These are phyloP conservation scores for Dipodomys merriami DNA, from an alignment of 2,113 vertebrate genomes.

Conservation along the genomic window DNA sequence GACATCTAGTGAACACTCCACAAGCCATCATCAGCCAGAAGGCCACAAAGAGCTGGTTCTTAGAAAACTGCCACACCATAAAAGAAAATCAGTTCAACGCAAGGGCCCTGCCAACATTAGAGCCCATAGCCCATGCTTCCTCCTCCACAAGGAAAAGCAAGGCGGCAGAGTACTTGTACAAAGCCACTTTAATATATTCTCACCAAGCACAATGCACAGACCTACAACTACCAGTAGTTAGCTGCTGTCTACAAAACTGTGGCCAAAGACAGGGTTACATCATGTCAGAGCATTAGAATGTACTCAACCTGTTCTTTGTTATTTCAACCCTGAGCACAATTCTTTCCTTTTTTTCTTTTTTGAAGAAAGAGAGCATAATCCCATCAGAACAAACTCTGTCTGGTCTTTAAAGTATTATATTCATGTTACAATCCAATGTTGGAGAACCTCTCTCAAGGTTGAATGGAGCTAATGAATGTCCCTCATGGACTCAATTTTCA, in stretches of 20 bases:
- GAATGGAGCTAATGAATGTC: neutral
- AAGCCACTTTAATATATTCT: neutral
- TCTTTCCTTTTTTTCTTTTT: neutral
- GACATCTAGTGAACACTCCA: too few relatives aligned
- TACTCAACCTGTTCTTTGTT: neutral
- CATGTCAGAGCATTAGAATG: neutral
- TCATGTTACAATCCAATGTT: neutral
- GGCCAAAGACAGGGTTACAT: too few relatives aligned
- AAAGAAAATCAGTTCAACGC: neutral
- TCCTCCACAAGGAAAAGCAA: neutral
- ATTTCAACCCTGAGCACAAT: neutral
- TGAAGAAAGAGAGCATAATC: neutral
- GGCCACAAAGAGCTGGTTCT: neutral
- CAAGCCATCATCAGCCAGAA: accelerated
- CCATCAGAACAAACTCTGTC: neutral
- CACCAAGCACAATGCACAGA: neutral
- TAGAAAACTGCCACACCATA: neutral
- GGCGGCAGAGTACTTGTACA: neutral
- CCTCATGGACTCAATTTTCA: slow-evolving; percentile 43
- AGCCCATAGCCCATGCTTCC: neutral
- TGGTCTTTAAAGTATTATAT: slow-evolving; percentile 24
- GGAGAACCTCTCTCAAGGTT: neutral
- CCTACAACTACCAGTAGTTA: neutral
- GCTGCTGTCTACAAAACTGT: neutral
- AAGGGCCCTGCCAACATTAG: neutral